Base-by-base conservation (phyloP, 2,888 invertebrate genomes). In the Tenthredo mesomela region DNA sequence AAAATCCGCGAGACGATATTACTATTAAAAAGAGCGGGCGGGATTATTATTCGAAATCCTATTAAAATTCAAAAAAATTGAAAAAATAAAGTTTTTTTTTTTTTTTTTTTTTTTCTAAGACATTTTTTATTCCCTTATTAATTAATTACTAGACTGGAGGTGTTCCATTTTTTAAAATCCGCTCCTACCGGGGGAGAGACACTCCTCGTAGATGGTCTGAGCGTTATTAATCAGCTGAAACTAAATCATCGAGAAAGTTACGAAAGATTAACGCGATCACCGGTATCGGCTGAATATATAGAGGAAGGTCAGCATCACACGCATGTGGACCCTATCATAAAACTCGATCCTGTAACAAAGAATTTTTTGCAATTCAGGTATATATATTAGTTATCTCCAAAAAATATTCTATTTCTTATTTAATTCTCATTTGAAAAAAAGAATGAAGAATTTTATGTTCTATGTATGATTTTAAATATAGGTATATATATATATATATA, bases 181-280 rank as follows among this genome's bases (percentile, higher is more conserved):
- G 94, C 95, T 12, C 96, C 95, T 0, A 92, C 91, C 0, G 97
- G 97, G 0, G 97, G 97, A 0, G 95, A 97, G 87, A 97, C 96
- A 0, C 93, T 96, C 70, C 93, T 97, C 2, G 96, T 96, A 0
- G 97, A 97, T 90, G 97, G 97, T 0, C 96, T 97, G 90, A 94
- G 95, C 84, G 96, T 96, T 6, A 96, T 96, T 0, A 91, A 94
- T 10, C 93, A 94, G 82, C 92, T 97, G 29, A 94, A 94, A 83
- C 90, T 93, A 1, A 93, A 94, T 0, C 92, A 94, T 89, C 95
- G 95, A 0, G 93, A 94, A 25, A 94, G 95, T 78, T 97, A 95
- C 89, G 92, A 95, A 9, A 93, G 95, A 82, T 94, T 97, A 4
- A 94, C 94, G 0, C 94, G 91, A 21, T 94, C 94, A 21, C 93